Base-by-base conservation (phyloP, 1,140 invertebrate species). In the Portunus trituberculatus region DNA sequence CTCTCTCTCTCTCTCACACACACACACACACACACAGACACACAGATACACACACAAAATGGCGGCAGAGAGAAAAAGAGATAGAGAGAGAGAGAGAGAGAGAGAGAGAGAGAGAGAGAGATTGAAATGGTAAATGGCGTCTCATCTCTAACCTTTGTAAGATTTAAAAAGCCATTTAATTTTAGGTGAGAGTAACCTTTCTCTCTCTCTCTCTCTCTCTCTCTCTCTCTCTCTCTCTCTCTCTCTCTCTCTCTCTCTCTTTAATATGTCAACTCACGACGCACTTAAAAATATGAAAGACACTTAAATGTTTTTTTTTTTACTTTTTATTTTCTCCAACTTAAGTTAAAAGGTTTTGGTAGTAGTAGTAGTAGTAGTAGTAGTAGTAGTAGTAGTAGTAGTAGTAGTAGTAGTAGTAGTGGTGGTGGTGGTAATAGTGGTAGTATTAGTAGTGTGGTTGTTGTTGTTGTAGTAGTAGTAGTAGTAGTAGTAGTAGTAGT, bases 141-240 rank as follows among this genome's bases (percentile, higher is more conserved):
- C 31, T 87, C 16, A n/a, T 32, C 4, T 87, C 31, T 87, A 39
- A 39, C 39, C 39, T 39, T 39, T 6, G 39, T 39, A 39, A 39
- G 1, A 2, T 39, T 39, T 39, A 39, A 39, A 39, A 39, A 39
- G 1, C 39, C 39, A 39, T 39, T 39, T 39, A 1, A 39, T 1
- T 39, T 39, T 39, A 39, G 39, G 39, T 39, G 39, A 39, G 39
- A 39, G 6, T 1, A 39, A 39, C 39, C 39, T 39, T 39, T 39
- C 86, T 10, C 86, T 31, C 31, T 10, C 29, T 20, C 86, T 39
- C 28, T 25, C 88, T 25, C 52, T 29, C 52, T 92, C 91, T 92
- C 91, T 76, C 91, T 76, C 46, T 92, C 91, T 92, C 91, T 76
- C 91, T 29, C 52, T 29, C 52, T 92, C 91, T 92, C 91, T 76